phyloP scores from a whole-genome alignment of 2,113 vertebrate species.

The Pachypanchax playfairii region DNA sequence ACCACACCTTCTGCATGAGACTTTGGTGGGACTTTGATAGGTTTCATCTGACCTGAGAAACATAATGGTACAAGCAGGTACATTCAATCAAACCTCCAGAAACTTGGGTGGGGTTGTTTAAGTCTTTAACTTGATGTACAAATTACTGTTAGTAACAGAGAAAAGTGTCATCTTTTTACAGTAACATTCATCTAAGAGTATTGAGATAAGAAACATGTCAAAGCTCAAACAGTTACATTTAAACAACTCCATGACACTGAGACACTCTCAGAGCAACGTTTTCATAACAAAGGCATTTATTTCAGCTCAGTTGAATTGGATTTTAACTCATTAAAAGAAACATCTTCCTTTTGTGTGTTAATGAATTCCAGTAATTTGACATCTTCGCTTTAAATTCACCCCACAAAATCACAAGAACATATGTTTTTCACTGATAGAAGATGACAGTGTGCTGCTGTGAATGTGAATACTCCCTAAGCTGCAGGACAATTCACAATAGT shows the following conservation, averaged over 20 bases:
- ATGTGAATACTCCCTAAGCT: neutral
- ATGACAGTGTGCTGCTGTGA: neutral
- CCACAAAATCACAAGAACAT: too few relatives aligned
- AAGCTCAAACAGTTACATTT: neutral
- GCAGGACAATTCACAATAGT: neutral
- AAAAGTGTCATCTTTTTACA: neutral
- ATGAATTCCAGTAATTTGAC: too few relatives aligned
- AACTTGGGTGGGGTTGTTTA: neutral
- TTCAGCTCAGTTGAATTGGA: too few relatives aligned
- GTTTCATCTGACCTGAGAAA: conserved; percentile 76
- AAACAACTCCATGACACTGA: neutral
- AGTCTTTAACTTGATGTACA: neutral
- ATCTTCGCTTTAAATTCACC: too few relatives aligned
- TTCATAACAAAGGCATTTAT: too few relatives aligned
- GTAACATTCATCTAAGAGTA: neutral
- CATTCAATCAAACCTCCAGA: neutral
- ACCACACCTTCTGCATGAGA: conserved; percentile 70
- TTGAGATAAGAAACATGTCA: neutral
- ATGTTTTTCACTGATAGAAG: neutral
- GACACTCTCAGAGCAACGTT: too few relatives aligned
- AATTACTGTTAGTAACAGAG: too few relatives aligned
- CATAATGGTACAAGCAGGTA: neutral
- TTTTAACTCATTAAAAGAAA: too few relatives aligned
- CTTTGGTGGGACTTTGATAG: conserved; percentile 72
- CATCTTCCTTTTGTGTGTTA: too few relatives aligned